Conservation (phyloP, 1,140 invertebrate species). For the Dryas iulia region DNA sequence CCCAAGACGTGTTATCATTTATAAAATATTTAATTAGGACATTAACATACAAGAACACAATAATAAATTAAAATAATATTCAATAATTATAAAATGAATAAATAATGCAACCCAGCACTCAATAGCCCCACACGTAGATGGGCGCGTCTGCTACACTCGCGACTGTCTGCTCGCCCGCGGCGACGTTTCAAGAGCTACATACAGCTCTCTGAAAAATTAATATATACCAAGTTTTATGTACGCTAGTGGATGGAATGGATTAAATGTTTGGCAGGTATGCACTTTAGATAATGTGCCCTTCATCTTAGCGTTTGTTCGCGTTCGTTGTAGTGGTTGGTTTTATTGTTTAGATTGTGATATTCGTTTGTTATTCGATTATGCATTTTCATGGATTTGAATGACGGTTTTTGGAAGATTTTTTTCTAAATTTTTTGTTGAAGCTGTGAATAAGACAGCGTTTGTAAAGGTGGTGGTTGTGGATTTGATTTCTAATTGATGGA, state of each 20-base stretch:
- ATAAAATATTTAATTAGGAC: too few relatives aligned
- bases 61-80: too few relatives aligned
- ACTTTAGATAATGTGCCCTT: slow-evolving; percentile 39
- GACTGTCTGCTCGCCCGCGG: slow-evolving; percentile 71
- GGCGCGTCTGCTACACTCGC: slow-evolving; percentile 59
- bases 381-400: background rate
- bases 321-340: background rate
- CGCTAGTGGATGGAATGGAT: slow-evolving; percentile 42
- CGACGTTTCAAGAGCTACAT: slow-evolving; percentile 65
- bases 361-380: background rate
- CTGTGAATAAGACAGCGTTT: too few relatives aligned
- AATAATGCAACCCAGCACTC: background rate
- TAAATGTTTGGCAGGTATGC: slow-evolving; percentile 48
- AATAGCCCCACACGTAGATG: slow-evolving; percentile 39
- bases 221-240: slow-evolving; percentile 59
- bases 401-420: background rate
- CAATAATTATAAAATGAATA: background rate
- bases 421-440: background rate
- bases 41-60: too few relatives aligned
- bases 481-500: too few relatives aligned
- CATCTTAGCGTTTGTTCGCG: slow-evolving; percentile 31
- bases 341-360: background rate
- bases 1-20: too few relatives aligned
- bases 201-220: slow-evolving; percentile 72
- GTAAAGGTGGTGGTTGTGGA: too few relatives aligned